A percentile compares a stretch with the other conserved stretches of the same genome.
Conservation (phyloP, 2,113 vertebrate genomes). For the Anser cygnoides region DNA sequence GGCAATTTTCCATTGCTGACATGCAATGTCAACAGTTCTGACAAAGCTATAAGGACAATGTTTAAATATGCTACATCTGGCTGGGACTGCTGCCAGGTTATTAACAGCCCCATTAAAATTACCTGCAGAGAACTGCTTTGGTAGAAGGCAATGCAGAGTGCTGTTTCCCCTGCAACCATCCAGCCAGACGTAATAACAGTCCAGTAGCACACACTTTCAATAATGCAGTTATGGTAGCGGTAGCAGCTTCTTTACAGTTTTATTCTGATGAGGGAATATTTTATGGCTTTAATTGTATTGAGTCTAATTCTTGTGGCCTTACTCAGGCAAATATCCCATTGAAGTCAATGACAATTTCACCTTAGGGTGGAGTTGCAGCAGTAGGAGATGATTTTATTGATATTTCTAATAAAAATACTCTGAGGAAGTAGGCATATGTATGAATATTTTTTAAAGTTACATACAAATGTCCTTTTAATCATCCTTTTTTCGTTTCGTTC, state of each 20-base stretch:
- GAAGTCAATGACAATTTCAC: background rate
- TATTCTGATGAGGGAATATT: conserved; percentile 7
- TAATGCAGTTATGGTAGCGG: background rate
- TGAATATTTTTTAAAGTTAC: background rate
- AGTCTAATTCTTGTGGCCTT: background rate
- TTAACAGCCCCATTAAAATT: conserved; percentile 73
- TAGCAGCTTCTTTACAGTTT: background rate
- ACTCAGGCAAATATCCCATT: background rate
- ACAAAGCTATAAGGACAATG: conserved; percentile 67
- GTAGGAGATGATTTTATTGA: background rate
- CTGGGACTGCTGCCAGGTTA: conserved; percentile 67
- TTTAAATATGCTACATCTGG: conserved; percentile 71
- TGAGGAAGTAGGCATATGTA: background rate
- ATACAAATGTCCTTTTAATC: conserved; percentile 2
- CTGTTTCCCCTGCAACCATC: background rate
- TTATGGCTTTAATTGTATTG: background rate
- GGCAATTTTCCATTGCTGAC: conserved; percentile 74
- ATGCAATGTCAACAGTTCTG: conserved; percentile 65
- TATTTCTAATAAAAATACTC: background rate
- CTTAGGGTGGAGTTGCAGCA: background rate
- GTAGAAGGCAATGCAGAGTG: background rate
- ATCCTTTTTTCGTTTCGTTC: background rate
- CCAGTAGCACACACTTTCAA: background rate
- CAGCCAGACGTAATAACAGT: background rate
- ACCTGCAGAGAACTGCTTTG: conserved; percentile 54